These are phyloP conservation scores for Stichopus chloronotus DNA, from an alignment of 35 echinoderm and acorn worm genomes.

Conservation along the genomic window DNA sequence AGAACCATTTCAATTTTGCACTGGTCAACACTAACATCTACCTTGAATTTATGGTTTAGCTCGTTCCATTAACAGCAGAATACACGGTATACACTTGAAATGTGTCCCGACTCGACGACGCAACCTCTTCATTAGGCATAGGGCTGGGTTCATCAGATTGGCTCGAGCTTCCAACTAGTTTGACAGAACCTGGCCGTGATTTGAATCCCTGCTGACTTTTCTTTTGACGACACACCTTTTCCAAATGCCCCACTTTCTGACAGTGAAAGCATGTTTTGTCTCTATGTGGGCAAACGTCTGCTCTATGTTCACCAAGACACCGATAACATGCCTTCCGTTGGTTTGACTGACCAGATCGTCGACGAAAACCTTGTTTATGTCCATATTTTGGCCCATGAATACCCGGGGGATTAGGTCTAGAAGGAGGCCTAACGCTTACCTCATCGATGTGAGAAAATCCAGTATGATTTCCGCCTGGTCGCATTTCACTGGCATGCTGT, in stretches of 20 bases:
- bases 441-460: neutral
- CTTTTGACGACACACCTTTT: neutral
- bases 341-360: neutral
- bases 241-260: constrained; percentile 35
- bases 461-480: neutral
- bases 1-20: neutral
- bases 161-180: too few species aligned
- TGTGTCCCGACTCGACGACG: neutral
- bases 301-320: neutral
- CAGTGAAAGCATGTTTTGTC: neutral
- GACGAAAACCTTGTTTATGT: neutral
- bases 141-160: too few species aligned
- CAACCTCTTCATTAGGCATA: too few species aligned
- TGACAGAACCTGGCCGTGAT: neutral
- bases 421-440: neutral
- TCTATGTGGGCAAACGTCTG: neutral
- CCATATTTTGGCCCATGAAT: neutral
- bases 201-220: neutral
- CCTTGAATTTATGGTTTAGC: neutral
- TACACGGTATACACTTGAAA: neutral
- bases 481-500: neutral
- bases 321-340: neutral
- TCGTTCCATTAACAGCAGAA: neutral
- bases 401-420: neutral
- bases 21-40: neutral